These are phyloP conservation scores for Anastatus disparis DNA, from an alignment of 1,140 invertebrate genomes.

Conservation along the genomic window DNA sequence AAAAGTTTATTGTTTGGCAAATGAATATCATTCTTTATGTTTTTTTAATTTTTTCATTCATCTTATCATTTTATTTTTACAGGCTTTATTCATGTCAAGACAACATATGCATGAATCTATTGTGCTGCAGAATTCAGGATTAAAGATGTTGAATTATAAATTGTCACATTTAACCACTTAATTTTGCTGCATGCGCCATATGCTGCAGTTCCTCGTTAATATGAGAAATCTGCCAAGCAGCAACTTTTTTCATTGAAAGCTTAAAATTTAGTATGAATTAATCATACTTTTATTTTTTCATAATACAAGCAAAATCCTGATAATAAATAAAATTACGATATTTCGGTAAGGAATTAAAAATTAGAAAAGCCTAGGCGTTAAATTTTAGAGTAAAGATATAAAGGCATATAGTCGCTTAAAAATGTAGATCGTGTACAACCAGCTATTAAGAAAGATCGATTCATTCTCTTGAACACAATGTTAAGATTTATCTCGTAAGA, in stretches of 20 bases:
- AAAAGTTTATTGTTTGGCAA: too few species aligned
- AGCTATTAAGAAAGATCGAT: constrained; percentile 49
- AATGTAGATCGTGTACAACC: constrained; percentile 52
- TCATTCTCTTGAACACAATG: constrained; percentile 60
- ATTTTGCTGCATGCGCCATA: constrained; percentile 41
- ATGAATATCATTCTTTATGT: neutral
- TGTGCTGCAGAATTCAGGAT: neutral
- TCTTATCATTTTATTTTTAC: constrained; percentile 38
- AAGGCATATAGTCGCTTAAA: constrained; percentile 47
- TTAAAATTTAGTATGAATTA: too few species aligned
- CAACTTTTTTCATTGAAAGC: neutral
- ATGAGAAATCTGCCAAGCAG: constrained; percentile 40
- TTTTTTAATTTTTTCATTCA: constrained; percentile 24
- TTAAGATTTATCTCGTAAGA: constrained; percentile 52
- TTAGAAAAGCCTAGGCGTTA: constrained; percentile 39
- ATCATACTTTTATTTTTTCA: neutral
- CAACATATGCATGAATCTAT: neutral
- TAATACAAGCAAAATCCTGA: neutral
- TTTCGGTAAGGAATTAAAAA: neutral
- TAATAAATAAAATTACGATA: neutral
- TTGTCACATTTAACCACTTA: constrained; percentile 20
- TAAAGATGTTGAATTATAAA: neutral
- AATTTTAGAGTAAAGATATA: constrained; percentile 34
- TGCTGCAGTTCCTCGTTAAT: constrained; percentile 35
- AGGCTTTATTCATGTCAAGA: constrained; percentile 25